phyloP scores from a whole-genome alignment of 2,113 vertebrate species.

The Pelecanus crispus region DNA sequence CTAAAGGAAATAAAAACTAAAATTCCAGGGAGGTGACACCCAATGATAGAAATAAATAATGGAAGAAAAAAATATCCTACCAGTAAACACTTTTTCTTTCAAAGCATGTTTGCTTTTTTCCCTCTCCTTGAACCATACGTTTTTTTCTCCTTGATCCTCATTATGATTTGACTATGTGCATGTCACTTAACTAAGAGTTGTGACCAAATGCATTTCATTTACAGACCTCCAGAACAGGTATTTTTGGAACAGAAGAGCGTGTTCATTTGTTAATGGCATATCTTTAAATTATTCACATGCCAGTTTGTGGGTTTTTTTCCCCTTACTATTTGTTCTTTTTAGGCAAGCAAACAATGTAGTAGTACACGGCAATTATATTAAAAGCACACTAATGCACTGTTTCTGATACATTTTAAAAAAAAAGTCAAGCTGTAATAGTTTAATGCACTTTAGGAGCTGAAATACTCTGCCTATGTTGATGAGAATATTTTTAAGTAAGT shows the following conservation, averaged over 20 bases:
- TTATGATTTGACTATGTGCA: neutral
- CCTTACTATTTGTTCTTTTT: neutral
- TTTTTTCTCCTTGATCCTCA: neutral
- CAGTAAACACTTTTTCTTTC: neutral
- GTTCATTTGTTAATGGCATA: neutral
- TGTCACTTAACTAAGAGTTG: neutral
- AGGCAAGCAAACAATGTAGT: neutral
- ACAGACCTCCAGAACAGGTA: neutral
- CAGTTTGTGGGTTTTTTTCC: neutral
- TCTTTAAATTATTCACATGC: neutral
- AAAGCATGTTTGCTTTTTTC: accelerated
- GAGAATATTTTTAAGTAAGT: neutral
- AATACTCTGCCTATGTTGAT: neutral
- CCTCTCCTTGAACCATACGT: neutral
- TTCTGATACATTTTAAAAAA: neutral
- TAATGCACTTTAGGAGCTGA: neutral
- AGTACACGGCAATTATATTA: neutral
- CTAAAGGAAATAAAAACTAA: neutral
- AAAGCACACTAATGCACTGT: neutral
- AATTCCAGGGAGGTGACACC: neutral
- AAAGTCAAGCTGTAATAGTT: neutral
- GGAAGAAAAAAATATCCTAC: neutral
- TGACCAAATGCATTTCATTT: neutral
- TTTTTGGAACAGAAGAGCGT: neutral
- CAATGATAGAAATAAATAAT: neutral